phyloP scores from a whole-genome alignment of 2,888 invertebrate species.

The Mayetiola destructor region DNA sequence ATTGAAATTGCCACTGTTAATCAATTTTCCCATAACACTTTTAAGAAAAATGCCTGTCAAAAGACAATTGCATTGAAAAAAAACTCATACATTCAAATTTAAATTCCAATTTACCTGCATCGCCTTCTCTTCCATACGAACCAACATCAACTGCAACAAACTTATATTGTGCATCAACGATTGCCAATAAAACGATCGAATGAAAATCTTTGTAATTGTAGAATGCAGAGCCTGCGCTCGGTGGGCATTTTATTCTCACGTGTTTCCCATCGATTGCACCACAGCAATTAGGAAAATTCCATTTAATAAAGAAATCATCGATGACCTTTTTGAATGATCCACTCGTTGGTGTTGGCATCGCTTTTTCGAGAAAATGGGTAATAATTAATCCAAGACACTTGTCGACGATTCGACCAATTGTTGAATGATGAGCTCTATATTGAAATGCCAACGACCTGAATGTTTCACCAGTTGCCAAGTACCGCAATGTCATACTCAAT shows the following conservation, averaged over 20 bases:
- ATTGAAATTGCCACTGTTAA: neutral
- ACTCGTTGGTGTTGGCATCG: neutral
- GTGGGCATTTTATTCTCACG: constrained; percentile 21
- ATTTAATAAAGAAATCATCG: constrained; percentile 15
- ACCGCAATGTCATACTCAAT: constrained; percentile 16
- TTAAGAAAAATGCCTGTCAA: neutral
- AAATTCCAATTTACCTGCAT: neutral
- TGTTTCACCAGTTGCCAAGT: constrained; percentile 21
- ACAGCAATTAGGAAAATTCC: constrained; percentile 24
- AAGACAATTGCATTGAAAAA: neutral
- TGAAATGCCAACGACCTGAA: constrained; percentile 18
- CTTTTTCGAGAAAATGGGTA: neutral
- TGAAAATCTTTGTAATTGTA: constrained; percentile 23
- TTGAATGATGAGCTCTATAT: neutral
- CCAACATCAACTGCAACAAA: constrained; percentile 9
- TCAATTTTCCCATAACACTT: neutral
- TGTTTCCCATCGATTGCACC: constrained; percentile 25
- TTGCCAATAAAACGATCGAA: constrained; percentile 23
- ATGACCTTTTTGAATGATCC: neutral
- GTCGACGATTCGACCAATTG: neutral
- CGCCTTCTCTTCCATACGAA: neutral
- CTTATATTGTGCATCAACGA: constrained; percentile 23
- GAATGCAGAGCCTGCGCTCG: constrained; percentile 20
- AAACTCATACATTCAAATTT: neutral
- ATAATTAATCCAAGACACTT: neutral